phyloP scores from a whole-genome alignment of 2,113 vertebrate species.

The Aleadryas rufinucha region DNA sequence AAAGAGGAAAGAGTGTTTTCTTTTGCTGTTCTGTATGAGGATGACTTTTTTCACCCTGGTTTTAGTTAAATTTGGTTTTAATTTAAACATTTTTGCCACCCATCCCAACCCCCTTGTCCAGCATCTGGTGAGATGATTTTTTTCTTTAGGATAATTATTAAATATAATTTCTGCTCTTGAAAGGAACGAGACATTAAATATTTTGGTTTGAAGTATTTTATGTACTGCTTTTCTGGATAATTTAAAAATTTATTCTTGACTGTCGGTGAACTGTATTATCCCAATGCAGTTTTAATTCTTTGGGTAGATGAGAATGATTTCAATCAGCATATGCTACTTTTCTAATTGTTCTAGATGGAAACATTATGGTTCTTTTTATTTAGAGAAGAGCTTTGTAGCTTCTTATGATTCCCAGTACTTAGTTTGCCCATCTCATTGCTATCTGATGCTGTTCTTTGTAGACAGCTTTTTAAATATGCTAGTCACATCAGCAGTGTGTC shows the following conservation, averaged over 20 bases:
- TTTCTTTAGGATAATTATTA: neutral
- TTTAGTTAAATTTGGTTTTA: neutral
- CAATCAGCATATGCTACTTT: neutral
- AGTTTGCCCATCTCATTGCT: neutral
- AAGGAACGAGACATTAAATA: neutral
- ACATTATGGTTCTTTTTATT: neutral
- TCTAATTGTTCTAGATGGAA: neutral
- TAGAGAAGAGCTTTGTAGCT: neutral
- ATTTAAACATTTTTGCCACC: neutral
- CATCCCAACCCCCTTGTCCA: fast-evolving
- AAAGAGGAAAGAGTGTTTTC: neutral
- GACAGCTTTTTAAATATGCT: neutral
- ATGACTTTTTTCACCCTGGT: neutral
- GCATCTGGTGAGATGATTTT: neutral
- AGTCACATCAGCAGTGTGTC: neutral
- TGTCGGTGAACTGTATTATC: neutral
- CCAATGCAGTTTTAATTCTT: neutral
- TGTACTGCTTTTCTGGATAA: neutral
- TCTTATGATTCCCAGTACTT: neutral
- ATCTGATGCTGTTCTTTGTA: neutral
- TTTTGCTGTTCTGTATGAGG: neutral
- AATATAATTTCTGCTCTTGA: neutral
- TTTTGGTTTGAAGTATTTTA: neutral
- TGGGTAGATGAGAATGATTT: neutral
- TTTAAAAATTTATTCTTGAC: neutral